phyloP scores from a whole-genome alignment of 2,888 invertebrate genomes.

The Amphimallon solstitiale region DNA sequence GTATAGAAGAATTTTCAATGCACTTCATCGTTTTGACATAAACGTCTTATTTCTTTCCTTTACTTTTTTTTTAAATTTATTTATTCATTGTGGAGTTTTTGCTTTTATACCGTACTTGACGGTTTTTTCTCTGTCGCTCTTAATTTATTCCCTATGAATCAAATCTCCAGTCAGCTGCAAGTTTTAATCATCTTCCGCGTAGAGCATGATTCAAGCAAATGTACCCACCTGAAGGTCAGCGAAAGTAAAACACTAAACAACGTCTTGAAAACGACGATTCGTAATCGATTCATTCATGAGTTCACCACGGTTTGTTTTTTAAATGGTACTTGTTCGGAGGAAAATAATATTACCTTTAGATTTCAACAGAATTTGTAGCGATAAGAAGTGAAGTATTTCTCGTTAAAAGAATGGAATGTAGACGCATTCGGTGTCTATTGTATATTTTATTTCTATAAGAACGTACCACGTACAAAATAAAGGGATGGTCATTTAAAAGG shows the following conservation, averaged over 20 bases:
- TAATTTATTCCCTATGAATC: slow-evolving; percentile 20
- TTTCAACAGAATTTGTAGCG: too few relatives aligned
- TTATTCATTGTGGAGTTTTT: neutral
- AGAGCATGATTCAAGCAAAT: slow-evolving; percentile 26
- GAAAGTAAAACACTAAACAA: slow-evolving; percentile 17
- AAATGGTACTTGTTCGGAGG: too few relatives aligned
- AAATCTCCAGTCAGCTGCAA: slow-evolving; percentile 3
- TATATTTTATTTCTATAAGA: too few relatives aligned
- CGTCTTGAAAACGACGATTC: slow-evolving; percentile 5
- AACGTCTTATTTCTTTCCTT: slow-evolving; percentile 1
- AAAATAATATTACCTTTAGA: too few relatives aligned
- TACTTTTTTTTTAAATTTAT: neutral
- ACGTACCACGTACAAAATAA: too few relatives aligned
- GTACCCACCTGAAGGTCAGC: slow-evolving; percentile 22
- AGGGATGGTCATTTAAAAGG: too few relatives aligned
- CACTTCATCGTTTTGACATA: neutral
- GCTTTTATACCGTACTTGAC: neutral
- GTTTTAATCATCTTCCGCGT: slow-evolving; percentile 37
- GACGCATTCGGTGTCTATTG: too few relatives aligned
- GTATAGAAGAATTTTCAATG: slow-evolving; percentile 21
- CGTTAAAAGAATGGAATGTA: too few relatives aligned
- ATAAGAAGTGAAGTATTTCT: too few relatives aligned
- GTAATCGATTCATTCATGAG: slow-evolving; percentile 20
- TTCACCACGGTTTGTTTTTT: neutral
- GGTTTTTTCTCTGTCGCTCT: slow-evolving; percentile 3